Evolutionary conservation across 2,888 invertebrate species (phyloP), one percentile per base, ranked within the genome.

Genomic region (Linnaemya vulpina): DNA sequence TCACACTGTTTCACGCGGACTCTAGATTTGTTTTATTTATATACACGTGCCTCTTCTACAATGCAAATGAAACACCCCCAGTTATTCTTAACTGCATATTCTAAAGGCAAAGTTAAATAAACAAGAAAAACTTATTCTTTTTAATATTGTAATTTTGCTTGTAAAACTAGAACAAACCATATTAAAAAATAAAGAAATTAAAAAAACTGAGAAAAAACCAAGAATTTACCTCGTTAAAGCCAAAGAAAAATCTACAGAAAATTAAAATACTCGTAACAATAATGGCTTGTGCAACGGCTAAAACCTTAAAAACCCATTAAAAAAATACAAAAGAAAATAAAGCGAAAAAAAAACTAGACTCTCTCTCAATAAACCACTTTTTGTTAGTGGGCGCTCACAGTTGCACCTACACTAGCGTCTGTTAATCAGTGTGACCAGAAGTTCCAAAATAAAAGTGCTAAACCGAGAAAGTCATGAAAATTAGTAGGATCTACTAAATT

Each of bases 291-390:
- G 74, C 40, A 63, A 79, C 35, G 55, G 65, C 70, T 73, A 73
- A 63, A 73, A 79, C 63, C 79, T 79, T 73, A 79, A 65, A 79
- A 79, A 49, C 49, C 78, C 78, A 79, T 79, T 79, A 71, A 63
- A 62, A 40, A 53, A 43, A 15, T 63, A 55, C 46, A 70, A 51
- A 75, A 53, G 46, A 46, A 65, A 65, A 75, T 25, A 43, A 55
- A 67, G 30, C n/a, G 10, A 53, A 53, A 62, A 68, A 4, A 63
- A 55, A 62, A 58, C 35, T 49, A 49, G 49, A 63, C 62, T 68
- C 15, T 68, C 62, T 68, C 15, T 68, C 9, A 35, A 68, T 58
- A 49, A 60, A 13, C 10, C 63, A 15, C n/a, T 17, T 20, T 20
- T 60, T 43, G 8, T 25, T 43, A 25, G 30, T 60, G 17, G 22